These are phyloP conservation scores for Syngnathus floridae DNA, from an alignment of 2,113 vertebrate species.

Conservation along the genomic window DNA sequence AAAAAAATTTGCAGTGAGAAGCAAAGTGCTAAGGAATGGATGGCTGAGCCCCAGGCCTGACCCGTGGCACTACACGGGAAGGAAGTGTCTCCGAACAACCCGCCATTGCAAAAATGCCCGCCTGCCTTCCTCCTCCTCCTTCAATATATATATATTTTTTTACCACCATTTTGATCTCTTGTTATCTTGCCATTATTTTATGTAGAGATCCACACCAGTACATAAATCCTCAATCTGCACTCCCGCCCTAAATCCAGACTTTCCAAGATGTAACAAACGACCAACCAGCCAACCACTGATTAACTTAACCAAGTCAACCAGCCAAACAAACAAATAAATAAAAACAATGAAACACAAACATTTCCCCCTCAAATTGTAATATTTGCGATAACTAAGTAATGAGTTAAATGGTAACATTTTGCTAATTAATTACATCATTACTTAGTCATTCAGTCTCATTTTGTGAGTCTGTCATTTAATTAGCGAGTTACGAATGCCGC, in stretches of 20 bases:
- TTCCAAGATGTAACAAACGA: background rate
- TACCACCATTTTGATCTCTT: slow-evolving; percentile 33
- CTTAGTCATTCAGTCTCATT: too few species aligned
- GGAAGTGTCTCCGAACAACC: slow-evolving; percentile 68
- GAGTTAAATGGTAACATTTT: too few species aligned
- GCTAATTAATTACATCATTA: too few species aligned
- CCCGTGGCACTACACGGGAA: slow-evolving; percentile 59
- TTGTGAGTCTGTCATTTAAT: too few species aligned
- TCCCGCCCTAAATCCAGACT: background rate
- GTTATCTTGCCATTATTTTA: slow-evolving; percentile 43
- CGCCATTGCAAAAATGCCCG: slow-evolving; percentile 23
- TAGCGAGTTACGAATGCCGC: too few species aligned
- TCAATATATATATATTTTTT: slow-evolving; percentile 13
- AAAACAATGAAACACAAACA: background rate
- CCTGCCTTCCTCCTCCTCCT: slow-evolving; percentile 14
- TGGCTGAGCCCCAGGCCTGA: slow-evolving; percentile 58
- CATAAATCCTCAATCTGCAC: slow-evolving; percentile 23
- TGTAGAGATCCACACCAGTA: slow-evolving; percentile 23
- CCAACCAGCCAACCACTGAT: background rate
- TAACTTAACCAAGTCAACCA: background rate
- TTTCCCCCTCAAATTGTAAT: too few species aligned
- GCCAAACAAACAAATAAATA: too few species aligned
- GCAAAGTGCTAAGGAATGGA: slow-evolving; percentile 70
- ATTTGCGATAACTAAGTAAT: too few species aligned
- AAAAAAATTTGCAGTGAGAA: slow-evolving; percentile 70